Conservation (phyloP, 2,888 invertebrate genomes). For the Lumbricus terrestris region DNA sequence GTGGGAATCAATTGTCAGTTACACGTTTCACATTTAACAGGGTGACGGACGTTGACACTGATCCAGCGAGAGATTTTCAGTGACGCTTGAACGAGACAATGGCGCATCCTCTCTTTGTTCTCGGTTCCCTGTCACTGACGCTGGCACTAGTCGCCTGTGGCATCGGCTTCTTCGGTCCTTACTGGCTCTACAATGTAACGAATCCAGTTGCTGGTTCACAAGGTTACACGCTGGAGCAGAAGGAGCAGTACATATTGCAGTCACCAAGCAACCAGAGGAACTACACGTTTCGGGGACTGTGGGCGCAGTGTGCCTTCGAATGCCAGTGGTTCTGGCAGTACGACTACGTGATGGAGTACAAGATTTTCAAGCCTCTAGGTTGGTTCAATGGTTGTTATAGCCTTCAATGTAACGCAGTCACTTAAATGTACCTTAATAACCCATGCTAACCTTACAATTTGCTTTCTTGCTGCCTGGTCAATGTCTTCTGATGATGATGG, state of each 20-base stretch:
- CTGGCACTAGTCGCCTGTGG: constrained; percentile 29
- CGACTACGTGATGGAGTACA: constrained; percentile 24
- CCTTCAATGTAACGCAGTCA: not conserved
- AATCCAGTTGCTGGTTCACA: not conserved
- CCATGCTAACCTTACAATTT: too few species aligned
- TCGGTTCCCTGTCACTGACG: constrained; percentile 26
- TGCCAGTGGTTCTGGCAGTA: constrained; percentile 33
- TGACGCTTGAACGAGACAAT: constrained; percentile 16
- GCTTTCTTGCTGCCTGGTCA: too few species aligned
- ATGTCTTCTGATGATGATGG: too few species aligned
- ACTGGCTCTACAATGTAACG: constrained; percentile 31
- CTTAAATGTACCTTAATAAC: too few species aligned
- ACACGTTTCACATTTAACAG: not conserved
- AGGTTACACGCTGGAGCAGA: not conserved
- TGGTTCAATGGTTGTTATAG: not conserved
- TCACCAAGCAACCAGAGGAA: not conserved
- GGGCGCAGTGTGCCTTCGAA: constrained; percentile 29
- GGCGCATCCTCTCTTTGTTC: constrained; percentile 30
- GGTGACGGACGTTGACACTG: not conserved
- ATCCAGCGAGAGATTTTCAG: not conserved
- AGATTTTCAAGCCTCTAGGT: constrained; percentile 27
- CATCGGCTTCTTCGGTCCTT: constrained; percentile 31
- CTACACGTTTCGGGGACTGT: constrained; percentile 27
- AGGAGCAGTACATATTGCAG: constrained; percentile 22
- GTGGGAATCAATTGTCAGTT: not conserved